These are phyloP conservation scores for Brachynemurus nebulosus DNA, from an alignment of 2,888 invertebrate species.

Conservation along the genomic window DNA sequence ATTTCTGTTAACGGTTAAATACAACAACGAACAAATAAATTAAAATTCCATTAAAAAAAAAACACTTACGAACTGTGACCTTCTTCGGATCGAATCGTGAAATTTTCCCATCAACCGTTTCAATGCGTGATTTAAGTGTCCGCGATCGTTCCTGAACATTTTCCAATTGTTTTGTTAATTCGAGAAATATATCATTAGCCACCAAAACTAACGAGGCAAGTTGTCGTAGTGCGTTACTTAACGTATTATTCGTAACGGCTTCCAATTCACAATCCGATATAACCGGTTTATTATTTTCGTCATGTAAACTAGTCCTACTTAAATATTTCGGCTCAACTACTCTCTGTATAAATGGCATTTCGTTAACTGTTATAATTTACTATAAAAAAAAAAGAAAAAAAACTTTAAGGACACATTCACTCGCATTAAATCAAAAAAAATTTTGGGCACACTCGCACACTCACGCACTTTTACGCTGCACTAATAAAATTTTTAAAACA, in stretches of 20 bases:
- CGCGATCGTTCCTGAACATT: constrained; percentile 60
- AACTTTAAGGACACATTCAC: too few species aligned
- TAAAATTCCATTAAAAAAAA: too few species aligned
- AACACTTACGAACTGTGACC: constrained; percentile 93
- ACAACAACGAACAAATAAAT: too few species aligned
- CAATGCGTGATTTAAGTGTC: constrained; percentile 52
- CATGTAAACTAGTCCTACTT: constrained; percentile 50
- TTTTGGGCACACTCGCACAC: too few species aligned
- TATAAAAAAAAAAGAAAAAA: too few species aligned
- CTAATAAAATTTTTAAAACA: too few species aligned
- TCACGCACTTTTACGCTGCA: too few species aligned
- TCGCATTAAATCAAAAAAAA: too few species aligned
- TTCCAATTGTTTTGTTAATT: constrained; percentile 61
- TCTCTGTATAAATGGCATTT: constrained; percentile 80
- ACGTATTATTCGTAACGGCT: constrained; percentile 73
- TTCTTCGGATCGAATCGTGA: constrained; percentile 71
- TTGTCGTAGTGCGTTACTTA: constrained; percentile 73
- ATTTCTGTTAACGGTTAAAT: too few species aligned
- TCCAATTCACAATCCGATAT: constrained; percentile 65
- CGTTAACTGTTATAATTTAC: too few species aligned
- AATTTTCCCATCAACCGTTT: constrained; percentile 55
- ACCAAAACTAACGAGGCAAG: constrained; percentile 69
- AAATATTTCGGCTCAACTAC: constrained; percentile 69
- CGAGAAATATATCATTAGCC: constrained; percentile 77
- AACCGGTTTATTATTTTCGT: constrained; percentile 41